Evolutionary conservation across 2,113 vertebrate species (phyloP).

Genomic region (Dromiciops gliroides): DNA sequence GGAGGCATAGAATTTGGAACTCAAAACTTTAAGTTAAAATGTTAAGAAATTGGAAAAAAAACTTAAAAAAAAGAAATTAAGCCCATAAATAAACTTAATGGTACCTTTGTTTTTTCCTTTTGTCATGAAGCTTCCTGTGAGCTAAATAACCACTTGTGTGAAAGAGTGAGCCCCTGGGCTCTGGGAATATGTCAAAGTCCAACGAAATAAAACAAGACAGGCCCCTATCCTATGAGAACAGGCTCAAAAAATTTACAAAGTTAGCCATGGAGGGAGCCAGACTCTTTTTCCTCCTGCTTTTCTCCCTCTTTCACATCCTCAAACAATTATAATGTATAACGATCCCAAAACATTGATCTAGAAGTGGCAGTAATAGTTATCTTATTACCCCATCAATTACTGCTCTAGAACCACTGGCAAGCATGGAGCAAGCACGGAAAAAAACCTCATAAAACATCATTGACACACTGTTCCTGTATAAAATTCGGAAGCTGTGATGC

Average conservation of each 20-base stretch:
- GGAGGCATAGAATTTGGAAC: too few relatives aligned
- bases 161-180: background rate
- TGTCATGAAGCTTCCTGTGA: background rate
- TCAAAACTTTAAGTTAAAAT: too few relatives aligned
- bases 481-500: background rate
- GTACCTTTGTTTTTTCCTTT: background rate
- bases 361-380: background rate
- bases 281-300: background rate
- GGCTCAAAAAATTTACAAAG: background rate
- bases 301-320: background rate
- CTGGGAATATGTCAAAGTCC: background rate
- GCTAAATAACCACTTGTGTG: background rate
- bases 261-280: background rate
- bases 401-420: background rate
- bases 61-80: too few relatives aligned
- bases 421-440: background rate
- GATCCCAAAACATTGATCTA: background rate
- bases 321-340: background rate
- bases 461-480: background rate
- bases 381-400: background rate
- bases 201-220: background rate
- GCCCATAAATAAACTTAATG: background rate
- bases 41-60: too few relatives aligned
- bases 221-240: background rate
- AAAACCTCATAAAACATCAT: background rate